Conservation (phyloP, 2,797 vertebrate genomes). For the Tokudaia muenninki region DNA sequence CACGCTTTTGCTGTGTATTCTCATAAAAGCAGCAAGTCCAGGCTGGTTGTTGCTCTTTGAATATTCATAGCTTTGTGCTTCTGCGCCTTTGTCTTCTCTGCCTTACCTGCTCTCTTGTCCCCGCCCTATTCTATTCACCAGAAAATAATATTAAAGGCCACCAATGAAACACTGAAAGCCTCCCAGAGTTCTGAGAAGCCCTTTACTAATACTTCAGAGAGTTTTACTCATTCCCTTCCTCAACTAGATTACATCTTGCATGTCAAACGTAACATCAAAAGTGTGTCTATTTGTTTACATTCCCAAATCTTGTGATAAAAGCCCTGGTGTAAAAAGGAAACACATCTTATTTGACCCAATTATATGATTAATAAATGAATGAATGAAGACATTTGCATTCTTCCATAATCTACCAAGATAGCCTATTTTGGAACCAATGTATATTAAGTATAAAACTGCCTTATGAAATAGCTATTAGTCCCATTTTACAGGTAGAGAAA, state of each 20-base stretch:
- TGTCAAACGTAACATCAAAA: background rate
- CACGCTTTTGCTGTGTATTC: background rate
- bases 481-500: constrained; percentile 49
- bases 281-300: background rate
- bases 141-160: background rate
- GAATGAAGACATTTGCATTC: background rate
- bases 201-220: background rate
- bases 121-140: background rate
- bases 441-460: constrained; percentile 17
- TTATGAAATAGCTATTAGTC: background rate
- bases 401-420: background rate
- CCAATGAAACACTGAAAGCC: background rate
- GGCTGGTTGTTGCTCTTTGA: background rate
- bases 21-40: background rate
- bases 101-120: background rate
- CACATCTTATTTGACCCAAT: background rate
- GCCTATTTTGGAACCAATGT: background rate
- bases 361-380: background rate
- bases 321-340: background rate
- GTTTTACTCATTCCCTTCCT: background rate
- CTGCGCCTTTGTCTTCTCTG: background rate
- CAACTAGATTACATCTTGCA: background rate
- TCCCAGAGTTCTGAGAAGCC: background rate
- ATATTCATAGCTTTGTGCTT: background rate
- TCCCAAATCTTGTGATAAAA: background rate